A percentile compares a stretch with the other conserved stretches of the same genome.
Evolutionary conservation across 2,888 invertebrate genomes (phyloP).

Genomic region (Rhagonycha lutea): DNA sequence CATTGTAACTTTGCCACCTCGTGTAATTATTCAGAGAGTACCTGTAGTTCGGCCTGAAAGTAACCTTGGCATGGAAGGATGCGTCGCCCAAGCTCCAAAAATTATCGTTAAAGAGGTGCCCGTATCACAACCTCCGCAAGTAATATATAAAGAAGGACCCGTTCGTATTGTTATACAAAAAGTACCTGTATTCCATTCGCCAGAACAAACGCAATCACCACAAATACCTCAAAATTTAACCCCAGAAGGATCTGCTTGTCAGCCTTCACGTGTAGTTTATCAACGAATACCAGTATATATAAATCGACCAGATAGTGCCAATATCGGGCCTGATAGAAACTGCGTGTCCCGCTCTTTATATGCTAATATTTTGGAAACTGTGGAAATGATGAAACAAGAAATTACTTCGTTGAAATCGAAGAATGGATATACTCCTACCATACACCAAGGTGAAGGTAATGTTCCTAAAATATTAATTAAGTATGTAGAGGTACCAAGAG

Average conservation of each 20-base stretch:
- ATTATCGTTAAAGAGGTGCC: conserved; percentile 17
- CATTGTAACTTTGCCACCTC: not conserved
- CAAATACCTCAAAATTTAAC: not conserved
- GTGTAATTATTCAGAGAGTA: not conserved
- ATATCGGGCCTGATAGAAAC: too few species aligned
- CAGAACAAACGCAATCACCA: not conserved
- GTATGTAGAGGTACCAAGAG: conserved; percentile 1
- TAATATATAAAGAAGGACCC: conserved; percentile 13
- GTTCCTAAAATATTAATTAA: conserved; percentile 3
- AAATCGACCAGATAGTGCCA: not conserved
- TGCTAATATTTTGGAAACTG: not conserved
- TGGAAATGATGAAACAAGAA: not conserved
- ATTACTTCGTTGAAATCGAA: not conserved
- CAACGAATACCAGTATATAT: not conserved
- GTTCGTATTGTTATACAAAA: conserved; percentile 5
- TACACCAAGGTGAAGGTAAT: not conserved
- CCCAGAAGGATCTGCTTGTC: not conserved
- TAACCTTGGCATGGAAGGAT: not conserved
- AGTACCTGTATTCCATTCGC: not conserved
- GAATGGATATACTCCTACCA: not conserved
- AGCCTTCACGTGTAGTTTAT: not conserved
- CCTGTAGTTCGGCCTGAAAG: not conserved
- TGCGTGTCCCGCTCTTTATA: not conserved
- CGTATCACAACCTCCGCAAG: conserved; percentile 4
- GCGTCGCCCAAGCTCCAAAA: conserved; percentile 4